phyloP scores from a whole-genome alignment of 1,140 invertebrate genomes.

The Euwallacea similis region DNA sequence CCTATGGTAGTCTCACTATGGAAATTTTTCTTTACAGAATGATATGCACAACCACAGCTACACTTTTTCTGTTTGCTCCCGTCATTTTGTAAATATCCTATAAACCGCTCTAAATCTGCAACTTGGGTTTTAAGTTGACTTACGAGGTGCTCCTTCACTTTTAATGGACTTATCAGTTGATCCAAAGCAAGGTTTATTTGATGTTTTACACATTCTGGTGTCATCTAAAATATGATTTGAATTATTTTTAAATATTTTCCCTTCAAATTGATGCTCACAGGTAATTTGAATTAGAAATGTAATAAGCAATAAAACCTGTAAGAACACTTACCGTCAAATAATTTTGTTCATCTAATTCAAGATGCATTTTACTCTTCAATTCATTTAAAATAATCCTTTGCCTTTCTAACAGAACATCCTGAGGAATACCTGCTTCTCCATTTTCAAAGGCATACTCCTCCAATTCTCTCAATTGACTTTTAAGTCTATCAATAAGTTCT shows the following conservation, averaged over 20 bases:
- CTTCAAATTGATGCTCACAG: not conserved
- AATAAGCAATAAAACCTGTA: no score
- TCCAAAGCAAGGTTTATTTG: conserved; percentile 67
- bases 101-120: conserved; percentile 94
- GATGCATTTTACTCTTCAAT: conserved; percentile 73
- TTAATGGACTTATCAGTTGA: conserved; percentile 89
- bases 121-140: conserved; percentile 96
- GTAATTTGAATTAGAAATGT: not conserved
- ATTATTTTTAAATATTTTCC: conserved; percentile 12
- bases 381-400: conserved; percentile 87
- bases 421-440: conserved; percentile 77
- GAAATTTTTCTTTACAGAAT: conserved; percentile 54
- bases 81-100: conserved; percentile 90
- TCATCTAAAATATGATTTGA: conserved; percentile 51
- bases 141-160: conserved; percentile 95
- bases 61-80: conserved; percentile 59
- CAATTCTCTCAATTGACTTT: conserved; percentile 89
- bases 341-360: conserved; percentile 71
- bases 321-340: conserved; percentile 61
- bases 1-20: conserved; percentile 61
- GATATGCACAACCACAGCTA: conserved; percentile 67
- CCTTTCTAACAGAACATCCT: conserved; percentile 80
- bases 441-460: conserved; percentile 93
- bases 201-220: conserved; percentile 63
- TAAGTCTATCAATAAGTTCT: conserved; percentile 87